Base-by-base conservation (phyloP, 2,797 vertebrate species). In the Tapera naevia region DNA sequence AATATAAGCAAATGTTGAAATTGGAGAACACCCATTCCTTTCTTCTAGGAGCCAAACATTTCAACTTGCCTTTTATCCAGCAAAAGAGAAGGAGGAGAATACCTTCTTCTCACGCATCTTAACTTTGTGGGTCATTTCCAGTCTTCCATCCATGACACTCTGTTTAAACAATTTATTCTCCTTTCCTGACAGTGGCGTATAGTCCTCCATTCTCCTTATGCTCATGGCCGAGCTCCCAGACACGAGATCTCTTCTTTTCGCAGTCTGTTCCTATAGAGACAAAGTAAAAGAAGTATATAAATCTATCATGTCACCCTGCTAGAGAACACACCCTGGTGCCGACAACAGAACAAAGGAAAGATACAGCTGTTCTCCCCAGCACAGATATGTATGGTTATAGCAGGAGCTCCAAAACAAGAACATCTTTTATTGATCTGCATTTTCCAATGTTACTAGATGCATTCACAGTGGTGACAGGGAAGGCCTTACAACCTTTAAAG, bases 261-360 rank as follows among this genome's bases (percentile, higher is more conserved):
- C 62, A 83, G 53, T 13, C 65, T 65, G 91, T 94, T 92, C 86
- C 80, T 94, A 86, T 71, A 95, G 92, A 91, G 78, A 94, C 72
- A 87, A 85, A 90, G 54, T 71, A 58, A 61, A 80, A 90, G 69
- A 67, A 75, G 46, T 54, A 56, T 17, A 25, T 76, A 82, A 60
- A 85, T 93, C n/a, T 41, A 22, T 80, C 65, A 73, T 73, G 56
- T 73, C 84, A 51, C 43, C 4, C 4, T n/a, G 48, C 32, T 89
- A 75, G 28, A 73, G 87, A 93, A 78, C 50, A 76, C 12, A 12
- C 46, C 24, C 45, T 79, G 24, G 22, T 84, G 70, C 41, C 62
- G 81, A 79, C 37, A 65, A 51, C 58, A 33, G 46, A 86, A 60
- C 27, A 73, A 86, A 69, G 28, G 18, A 75, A 91, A 65, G 9